These are phyloP conservation scores for Phalacrocorax carbo DNA, from an alignment of 2,113 vertebrate genomes.

Conservation along the genomic window DNA sequence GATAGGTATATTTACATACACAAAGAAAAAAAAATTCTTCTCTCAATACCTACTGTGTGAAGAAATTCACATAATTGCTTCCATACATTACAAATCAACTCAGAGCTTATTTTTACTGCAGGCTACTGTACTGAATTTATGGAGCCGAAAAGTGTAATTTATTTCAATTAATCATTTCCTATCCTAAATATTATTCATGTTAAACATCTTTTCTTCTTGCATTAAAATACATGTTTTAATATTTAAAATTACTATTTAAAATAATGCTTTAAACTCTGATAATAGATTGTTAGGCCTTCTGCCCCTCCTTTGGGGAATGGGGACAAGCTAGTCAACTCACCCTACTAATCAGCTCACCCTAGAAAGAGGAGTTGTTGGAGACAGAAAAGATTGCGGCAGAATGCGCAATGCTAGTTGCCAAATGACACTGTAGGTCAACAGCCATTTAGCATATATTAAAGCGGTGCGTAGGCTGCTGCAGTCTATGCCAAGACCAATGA, in stretches of 20 bases:
- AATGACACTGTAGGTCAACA: constrained; percentile 35
- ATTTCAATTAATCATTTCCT: constrained; percentile 65
- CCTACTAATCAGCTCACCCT: background rate
- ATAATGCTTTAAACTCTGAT: background rate
- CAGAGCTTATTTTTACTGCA: constrained; percentile 51
- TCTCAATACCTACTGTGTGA: background rate
- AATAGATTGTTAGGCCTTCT: background rate
- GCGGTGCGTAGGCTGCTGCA: constrained; percentile 29
- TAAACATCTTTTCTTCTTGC: constrained; percentile 47
- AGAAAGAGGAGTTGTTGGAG: background rate
- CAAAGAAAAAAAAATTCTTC: background rate
- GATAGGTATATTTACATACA: background rate
- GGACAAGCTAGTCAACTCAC: background rate
- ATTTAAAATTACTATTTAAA: constrained; percentile 59
- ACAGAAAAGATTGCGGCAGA: background rate
- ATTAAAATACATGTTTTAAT: constrained; percentile 58
- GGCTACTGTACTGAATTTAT: constrained; percentile 44
- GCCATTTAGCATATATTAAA: constrained; percentile 51
- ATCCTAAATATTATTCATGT: constrained; percentile 54
- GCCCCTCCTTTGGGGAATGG: background rate
- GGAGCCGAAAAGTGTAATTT: constrained; percentile 48
- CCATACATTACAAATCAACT: constrained; percentile 38
- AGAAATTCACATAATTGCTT: constrained; percentile 36
- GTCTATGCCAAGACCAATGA: constrained; percentile 51
- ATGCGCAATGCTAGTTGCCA: background rate